Evolutionary conservation across 2,888 invertebrate genomes (phyloP), one percentile per base, ranked within the genome.

Genomic region (Cataglyphis livida): DNA sequence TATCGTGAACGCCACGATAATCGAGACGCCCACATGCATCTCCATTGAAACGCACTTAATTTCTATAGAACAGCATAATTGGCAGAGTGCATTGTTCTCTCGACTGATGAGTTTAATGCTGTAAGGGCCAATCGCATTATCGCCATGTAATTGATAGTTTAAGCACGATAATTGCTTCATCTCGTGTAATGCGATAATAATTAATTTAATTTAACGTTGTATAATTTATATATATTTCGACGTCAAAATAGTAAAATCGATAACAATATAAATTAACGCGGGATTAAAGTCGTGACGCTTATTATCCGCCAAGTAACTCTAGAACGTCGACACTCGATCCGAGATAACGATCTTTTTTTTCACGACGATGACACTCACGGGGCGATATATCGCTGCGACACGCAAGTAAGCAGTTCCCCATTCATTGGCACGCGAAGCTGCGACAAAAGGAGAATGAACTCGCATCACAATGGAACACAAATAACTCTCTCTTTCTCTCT

Each of bases 381-480:
- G 5, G 38, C 35, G 51, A 35, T 59, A 32, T 59, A 41, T 48
- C 18, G 51, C 4, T 12, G 38, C 7, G 41, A 15, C 65, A 18
- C 75, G 51, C 75, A 62, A 38, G 76, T 61, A 82, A 82, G 87
- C 90, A 61, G 18, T 35, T n/a, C 51, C 18, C 89, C 91, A 92
- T 92, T 92, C 91, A 92, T 91, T 91, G 90, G 89, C 88, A 87
- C 88, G 85, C 88, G 84, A 86, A 84, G 65, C 83, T 57, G 28
- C 64, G 82, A 84, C 82, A 76, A 85, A 86, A 88, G 91, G 91
- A 92, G 91, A 92, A 92, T 91, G 92, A 92, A 92, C 92, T 91
- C 91, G 79, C 83, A 90, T 90, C 85, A 92, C 92, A 92, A 92
- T 92, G 89, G 85, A 89, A 91, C 91, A 88, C 89, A 92, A 92